These are phyloP conservation scores for Hycleus cichorii DNA, from an alignment of 1,140 invertebrate species.

Conservation along the genomic window DNA sequence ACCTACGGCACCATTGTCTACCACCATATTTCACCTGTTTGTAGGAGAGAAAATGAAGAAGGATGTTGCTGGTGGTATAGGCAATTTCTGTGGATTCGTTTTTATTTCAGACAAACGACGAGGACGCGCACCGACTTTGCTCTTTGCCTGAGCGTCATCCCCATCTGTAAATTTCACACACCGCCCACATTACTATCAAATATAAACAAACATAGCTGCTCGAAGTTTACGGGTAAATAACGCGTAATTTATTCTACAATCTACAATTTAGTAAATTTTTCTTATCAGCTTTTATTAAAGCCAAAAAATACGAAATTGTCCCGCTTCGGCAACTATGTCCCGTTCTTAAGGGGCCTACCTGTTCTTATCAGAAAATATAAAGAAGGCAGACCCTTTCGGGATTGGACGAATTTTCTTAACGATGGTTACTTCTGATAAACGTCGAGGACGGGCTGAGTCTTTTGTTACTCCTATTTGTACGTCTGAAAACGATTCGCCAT, in stretches of 20 bases:
- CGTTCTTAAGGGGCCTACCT: conserved; percentile 52
- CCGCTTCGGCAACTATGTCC: conserved; percentile 37
- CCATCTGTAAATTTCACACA: conserved; percentile 39
- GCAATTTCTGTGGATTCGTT: conserved; percentile 74
- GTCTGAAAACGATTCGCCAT: conserved; percentile 41
- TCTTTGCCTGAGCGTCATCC: conserved; percentile 51
- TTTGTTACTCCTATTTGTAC: conserved; percentile 40
- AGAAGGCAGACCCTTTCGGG: conserved; percentile 87
- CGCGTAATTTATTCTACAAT: neutral
- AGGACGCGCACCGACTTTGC: conserved; percentile 67
- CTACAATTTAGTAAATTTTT: neutral
- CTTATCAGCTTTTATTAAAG: no score
- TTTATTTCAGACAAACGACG: conserved; percentile 88
- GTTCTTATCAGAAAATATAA: conserved; percentile 92
- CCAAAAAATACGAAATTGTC: conserved; percentile 1
- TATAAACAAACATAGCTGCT: conserved; percentile 37
- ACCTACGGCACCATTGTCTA: conserved; percentile 32
- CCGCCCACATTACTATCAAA: conserved; percentile 36
- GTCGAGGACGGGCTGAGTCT: conserved; percentile 69
- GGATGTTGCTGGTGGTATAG: conserved; percentile 89
- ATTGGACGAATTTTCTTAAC: conserved; percentile 87
- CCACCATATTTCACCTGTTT: conserved; percentile 67
- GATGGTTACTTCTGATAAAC: conserved; percentile 86
- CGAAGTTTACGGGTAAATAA: conserved; percentile 20
- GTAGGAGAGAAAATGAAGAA: conserved; percentile 95